Conservation (phyloP, 2,888 invertebrate genomes). For the Rhingia rostrata region DNA sequence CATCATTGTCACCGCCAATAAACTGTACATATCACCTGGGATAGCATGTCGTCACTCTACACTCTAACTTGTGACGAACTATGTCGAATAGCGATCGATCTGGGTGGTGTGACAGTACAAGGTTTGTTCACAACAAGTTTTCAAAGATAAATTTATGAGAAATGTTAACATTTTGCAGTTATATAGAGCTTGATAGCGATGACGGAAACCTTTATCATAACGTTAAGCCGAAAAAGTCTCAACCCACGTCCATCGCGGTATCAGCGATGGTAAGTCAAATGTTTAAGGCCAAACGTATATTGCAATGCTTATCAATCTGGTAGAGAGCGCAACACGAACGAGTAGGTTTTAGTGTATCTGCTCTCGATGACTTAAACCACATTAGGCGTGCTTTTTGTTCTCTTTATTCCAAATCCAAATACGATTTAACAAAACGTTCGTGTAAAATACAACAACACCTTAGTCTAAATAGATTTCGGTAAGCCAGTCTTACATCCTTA, state of each 20-base stretch:
- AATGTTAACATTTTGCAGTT: slow-evolving; percentile 18
- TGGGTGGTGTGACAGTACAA: slow-evolving; percentile 58
- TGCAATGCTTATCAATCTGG: too few species aligned
- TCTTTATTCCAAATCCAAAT: too few species aligned
- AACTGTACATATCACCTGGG: slow-evolving; percentile 41
- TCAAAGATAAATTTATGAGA: not conserved
- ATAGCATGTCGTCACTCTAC: slow-evolving; percentile 17
- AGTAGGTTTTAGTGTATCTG: too few species aligned
- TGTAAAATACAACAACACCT: too few species aligned
- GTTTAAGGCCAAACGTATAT: not conserved
- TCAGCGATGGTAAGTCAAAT: slow-evolving; percentile 28
- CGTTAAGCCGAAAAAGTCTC: slow-evolving; percentile 37
- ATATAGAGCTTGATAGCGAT: slow-evolving; percentile 55
- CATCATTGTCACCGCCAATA: slow-evolving; percentile 50
- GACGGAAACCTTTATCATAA: slow-evolving; percentile 45
- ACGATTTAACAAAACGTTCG: too few species aligned
- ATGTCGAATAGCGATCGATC: slow-evolving; percentile 51
- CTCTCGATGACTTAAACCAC: too few species aligned
- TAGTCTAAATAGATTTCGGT: too few species aligned
- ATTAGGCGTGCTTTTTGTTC: too few species aligned
- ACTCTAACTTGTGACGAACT: slow-evolving; percentile 53
- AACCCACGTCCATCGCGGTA: slow-evolving; percentile 18
- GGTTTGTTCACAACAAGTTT: slow-evolving; percentile 3
- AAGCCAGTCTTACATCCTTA: too few species aligned
- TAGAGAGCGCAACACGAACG: too few species aligned